Evolutionary conservation across 2,797 vertebrate species (phyloP), one percentile per base, ranked within the genome.

Genomic region (Syngnathus acus): DNA sequence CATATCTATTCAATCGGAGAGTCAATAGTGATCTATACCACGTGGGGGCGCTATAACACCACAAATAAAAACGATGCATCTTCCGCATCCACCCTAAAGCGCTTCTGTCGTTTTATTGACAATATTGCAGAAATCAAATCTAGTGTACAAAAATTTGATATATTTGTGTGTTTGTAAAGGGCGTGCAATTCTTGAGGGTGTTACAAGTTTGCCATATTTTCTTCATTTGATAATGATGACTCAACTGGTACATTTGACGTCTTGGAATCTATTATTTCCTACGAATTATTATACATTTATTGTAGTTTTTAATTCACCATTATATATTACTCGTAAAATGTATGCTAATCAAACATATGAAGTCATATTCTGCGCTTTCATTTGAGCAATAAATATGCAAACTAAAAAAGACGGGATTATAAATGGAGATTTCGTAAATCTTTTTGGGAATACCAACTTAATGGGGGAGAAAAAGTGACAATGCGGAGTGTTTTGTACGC

Each of bases 401-500:
- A 32, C 0, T 4, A 32, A 32, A 32, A 32, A 32, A 32, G 0
- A 32, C 32, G 3, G 32, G 32, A 32, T 32, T 32, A 32, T 32
- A 55, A 53, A 21, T 3, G 0, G n/a, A 21, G 54, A 37, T 3
- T 32, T 37, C 6, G 55, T 16, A 58, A 16, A 58, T 8, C 17
- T 2, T 32, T 32, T 57, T 57, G 13, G 16, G 14, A 37, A 17
- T 57, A 37, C 3, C 55, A 14, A 37, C 2, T 5, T 21, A n/a
- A 26, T 43, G 21, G 1, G 26, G 32, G 4, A 11, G 6, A 11
- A 50, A n/a, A 65, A 13, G 9, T 50, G 47, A 51, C n/a, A 65
- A 38, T 89, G 89, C 88, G 75, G 89, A 80, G 67, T 79, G 4
- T 75, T 74, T 78, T 80, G 71, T 89, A 80, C 87, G 88, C 86